Evolutionary conservation across 2,797 vertebrate genomes (phyloP), one percentile per base, ranked within the genome.

Genomic region (Urosaurus nigricauda): DNA sequence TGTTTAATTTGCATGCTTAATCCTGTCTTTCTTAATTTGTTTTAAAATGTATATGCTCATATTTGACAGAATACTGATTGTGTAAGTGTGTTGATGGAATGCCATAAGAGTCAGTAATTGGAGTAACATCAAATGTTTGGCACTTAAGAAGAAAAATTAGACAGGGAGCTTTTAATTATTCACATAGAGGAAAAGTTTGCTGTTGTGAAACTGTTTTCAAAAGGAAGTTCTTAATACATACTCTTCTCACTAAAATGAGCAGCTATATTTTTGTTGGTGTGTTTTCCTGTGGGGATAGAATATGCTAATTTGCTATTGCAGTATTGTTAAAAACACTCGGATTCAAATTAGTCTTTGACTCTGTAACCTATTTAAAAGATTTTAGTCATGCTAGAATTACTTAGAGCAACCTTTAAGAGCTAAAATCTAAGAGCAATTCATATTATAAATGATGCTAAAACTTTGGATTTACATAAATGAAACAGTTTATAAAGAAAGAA

Each of bases 251-350:
- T 60, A 21, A 83, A 83, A 75, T 47, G 37, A 51, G 11, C 82
- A 79, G 53, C 21, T 51, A 79, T 85, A 85, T 85, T 89, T 89
- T 89, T 79, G 32, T 40, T 89, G 86, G 56, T 87, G 0, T 86
- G 21, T 86, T 81, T 90, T 85, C 83, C 56, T 24, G 14, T 63
- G n/a, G 77, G 63, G 77, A 83, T 24, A 68, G 81, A 90, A 85
- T 91, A n/a, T 89, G 81, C 92, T 92, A 92, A 88, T 93, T 88
- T 91, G 93, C 92, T 94, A 84, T 93, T 95, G 29, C 51, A 60
- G 2, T 79, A 43, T 94, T 93, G 92, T 82, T 88, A 87, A 78
- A 56, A 58, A 89, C 14, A 86, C 86, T 51, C 90, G 78, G 43
- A 43, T 86, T 68, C 32, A 82, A 90, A 83, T 79, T 17, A 71